Conservation (phyloP, 2,113 vertebrate genomes). For the Bombycilla garrulus region DNA sequence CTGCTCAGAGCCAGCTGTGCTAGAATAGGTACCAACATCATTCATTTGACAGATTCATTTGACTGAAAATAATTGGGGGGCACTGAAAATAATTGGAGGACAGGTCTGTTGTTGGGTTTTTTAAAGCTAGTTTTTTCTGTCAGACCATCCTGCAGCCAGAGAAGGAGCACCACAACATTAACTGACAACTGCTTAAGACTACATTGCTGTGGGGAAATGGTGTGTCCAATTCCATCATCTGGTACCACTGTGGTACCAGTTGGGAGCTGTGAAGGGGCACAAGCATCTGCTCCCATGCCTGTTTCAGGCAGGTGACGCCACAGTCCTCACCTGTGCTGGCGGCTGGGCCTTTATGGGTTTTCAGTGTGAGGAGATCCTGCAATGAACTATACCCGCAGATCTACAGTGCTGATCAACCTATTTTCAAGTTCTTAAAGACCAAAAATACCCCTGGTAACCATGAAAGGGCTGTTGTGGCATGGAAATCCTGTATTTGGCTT, state of each 20-base stretch:
- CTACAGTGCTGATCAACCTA: not conserved
- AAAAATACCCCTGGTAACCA: not conserved
- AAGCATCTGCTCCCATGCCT: not conserved
- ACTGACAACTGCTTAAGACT: not conserved
- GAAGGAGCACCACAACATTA: not conserved
- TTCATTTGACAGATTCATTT: not conserved
- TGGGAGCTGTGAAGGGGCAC: accelerated
- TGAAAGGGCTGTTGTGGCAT: accelerated
- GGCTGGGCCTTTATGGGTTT: accelerated
- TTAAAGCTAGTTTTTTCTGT: not conserved
- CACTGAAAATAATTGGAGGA: not conserved
- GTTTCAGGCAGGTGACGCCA: not conserved
- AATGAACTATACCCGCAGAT: not conserved
- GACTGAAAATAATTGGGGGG: not conserved
- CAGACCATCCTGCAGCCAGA: not conserved
- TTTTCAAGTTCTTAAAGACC: not conserved
- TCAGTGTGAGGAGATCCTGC: not conserved
- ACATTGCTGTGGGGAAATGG: not conserved
- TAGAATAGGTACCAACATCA: not conserved
- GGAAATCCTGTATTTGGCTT: accelerated
- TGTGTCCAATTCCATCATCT: not conserved
- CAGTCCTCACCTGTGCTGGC: not conserved
- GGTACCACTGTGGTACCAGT: accelerated
- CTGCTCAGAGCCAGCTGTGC: not conserved
- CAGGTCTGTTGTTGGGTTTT: not conserved